Conservation (phyloP, 2,888 invertebrate genomes). For the Clepsis dumicolana region DNA sequence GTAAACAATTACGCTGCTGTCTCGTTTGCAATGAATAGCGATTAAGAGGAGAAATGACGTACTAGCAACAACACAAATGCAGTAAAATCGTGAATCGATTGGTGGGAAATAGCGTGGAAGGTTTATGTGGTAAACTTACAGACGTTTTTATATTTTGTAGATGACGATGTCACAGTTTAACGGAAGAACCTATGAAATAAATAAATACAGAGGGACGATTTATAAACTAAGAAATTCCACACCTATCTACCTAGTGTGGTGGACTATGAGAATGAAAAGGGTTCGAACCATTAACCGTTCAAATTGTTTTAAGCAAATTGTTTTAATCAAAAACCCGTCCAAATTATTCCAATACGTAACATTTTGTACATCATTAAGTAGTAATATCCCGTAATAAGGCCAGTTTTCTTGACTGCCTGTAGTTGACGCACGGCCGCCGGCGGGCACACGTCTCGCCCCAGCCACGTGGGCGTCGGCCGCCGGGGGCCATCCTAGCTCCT, state of each 20-base stretch:
- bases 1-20: slow-evolving; percentile 46
- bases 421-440: slow-evolving; percentile 14
- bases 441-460: slow-evolving; percentile 31
- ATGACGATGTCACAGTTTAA: too few relatives aligned
- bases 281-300: too few relatives aligned
- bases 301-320: too few relatives aligned
- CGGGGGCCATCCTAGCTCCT: slow-evolving; percentile 23
- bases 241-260: too few relatives aligned
- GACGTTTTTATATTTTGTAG: too few relatives aligned
- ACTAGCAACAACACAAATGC: slow-evolving; percentile 15
- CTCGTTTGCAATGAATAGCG: slow-evolving; percentile 45
- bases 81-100: neutral
- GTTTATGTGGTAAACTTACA: too few relatives aligned
- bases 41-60: slow-evolving; percentile 39
- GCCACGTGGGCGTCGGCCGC: slow-evolving; percentile 33
- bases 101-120: neutral
- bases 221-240: too few relatives aligned
- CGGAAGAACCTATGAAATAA: too few relatives aligned
- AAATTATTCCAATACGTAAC: neutral
- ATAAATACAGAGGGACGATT: too few relatives aligned
- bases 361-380: neutral
- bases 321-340: neutral
- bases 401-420: slow-evolving; percentile 13
- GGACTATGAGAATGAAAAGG: too few relatives aligned
- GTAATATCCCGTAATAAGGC: neutral